Percentiles rank a stretch among this genome's conserved stretches.
These are phyloP conservation scores for Caloenas nicobarica DNA, from an alignment of 2,113 vertebrate species.

Conservation along the genomic window DNA sequence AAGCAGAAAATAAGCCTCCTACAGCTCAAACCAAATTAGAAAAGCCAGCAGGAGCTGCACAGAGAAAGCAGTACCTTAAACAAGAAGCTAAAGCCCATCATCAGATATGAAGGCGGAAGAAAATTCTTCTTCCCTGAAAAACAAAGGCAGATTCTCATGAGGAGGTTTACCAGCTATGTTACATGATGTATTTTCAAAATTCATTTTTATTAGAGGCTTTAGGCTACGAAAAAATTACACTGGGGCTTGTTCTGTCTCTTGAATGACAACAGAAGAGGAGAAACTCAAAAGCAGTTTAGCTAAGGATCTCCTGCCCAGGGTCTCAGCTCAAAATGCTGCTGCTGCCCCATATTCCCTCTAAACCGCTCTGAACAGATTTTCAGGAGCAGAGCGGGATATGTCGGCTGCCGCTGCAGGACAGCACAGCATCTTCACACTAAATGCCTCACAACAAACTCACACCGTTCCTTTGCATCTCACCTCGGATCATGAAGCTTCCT, in stretches of 20 bases:
- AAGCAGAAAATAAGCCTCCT: not conserved
- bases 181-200: not conserved
- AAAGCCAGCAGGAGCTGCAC: not conserved
- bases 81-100: slow-evolving; percentile 98
- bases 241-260: not conserved
- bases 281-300: not conserved
- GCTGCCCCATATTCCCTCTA: not conserved
- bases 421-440: not conserved
- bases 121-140: slow-evolving; percentile 97
- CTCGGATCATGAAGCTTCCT: slow-evolving; percentile 99
- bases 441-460: fast-evolving
- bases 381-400: not conserved
- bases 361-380: not conserved
- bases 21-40: not conserved
- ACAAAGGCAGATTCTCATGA: not conserved
- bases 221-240: not conserved
- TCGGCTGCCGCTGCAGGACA: not conserved
- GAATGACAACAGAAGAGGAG: not conserved
- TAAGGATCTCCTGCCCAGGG: not conserved
- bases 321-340: not conserved
- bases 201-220: not conserved
- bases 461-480: slow-evolving; percentile 62
- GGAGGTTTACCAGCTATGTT: not conserved
- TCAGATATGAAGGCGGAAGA: slow-evolving; percentile 94
- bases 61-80: slow-evolving; percentile 86